Evolutionary conservation across 2,888 invertebrate species (phyloP), one percentile per base, ranked within the genome.

Genomic region (Rhopalosiphum nymphaeae): DNA sequence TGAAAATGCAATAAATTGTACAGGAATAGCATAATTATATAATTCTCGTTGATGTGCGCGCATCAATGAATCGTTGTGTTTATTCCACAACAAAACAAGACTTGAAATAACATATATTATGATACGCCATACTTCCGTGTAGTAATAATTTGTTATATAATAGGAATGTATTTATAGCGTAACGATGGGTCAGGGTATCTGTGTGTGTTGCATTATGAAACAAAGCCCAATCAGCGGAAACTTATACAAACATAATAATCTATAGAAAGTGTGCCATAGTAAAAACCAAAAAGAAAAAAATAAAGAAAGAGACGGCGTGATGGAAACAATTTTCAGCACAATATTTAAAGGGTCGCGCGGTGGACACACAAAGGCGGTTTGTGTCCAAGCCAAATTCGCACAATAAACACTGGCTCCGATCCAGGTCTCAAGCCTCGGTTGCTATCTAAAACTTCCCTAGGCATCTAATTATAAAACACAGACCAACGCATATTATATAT

Each of bases 381-480:
- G 93, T 42, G 61, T 94, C 86, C 86, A 29, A 57, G 93, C 93
- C 93, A 94, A 94, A 94, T 94, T 90, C 93, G 90, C 93, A 89
- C 93, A 89, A 89, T 89, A 85, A 89, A 89, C 89, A 84, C 61
- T 94, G 93, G 93, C 93, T 36, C 36, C 44, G 42, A 49, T 94
- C 93, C 93, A 94, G 67, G 90, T 94, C 93, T 86, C 84, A 42
- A 89, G 89, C 89, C 46, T 89, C 57, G 89, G 90, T 36, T 36
- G 85, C 85, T 89, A 86, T 85, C 85, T 89, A 86, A 93, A 91
- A 94, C 93, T 94, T 90, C 93, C 93, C 93, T 49, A 90, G 85
- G 61, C 86, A 85, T 94, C 93, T 94, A 94, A 94, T 94, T 94
- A 94, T 94, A 94, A 91, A 86, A 94, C 90, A 67, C 90, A 25